Conservation (phyloP, 30 jellyfish, hydroid and myxozoan species). For the Clytia hemisphaerica region DNA sequence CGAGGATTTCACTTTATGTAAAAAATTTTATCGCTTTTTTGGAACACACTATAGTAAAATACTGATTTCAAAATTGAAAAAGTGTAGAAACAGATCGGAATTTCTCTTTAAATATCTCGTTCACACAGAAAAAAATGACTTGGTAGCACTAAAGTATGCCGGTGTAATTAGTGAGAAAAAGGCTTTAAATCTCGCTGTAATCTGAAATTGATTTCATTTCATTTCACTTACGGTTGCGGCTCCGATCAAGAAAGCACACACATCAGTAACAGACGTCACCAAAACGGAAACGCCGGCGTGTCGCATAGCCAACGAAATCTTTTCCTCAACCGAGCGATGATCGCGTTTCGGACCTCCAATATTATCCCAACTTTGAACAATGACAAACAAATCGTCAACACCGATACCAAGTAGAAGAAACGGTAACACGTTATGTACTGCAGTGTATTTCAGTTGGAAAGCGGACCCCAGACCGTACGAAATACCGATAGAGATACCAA, state of each 20-base stretch:
- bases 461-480: slow-evolving; percentile 79
- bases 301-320: slow-evolving; percentile 51
- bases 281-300: slow-evolving; percentile 82
- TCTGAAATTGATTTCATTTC: too few species aligned
- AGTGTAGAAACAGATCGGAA: too few species aligned
- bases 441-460: slow-evolving; percentile 55
- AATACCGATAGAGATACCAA: slow-evolving; percentile 71
- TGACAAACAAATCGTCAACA: slow-evolving; percentile 81
- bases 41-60: too few species aligned
- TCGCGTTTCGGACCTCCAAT: slow-evolving; percentile 24
- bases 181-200: too few species aligned
- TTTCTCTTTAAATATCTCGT: too few species aligned
- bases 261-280: slow-evolving; percentile 80
- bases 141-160: too few species aligned
- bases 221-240: slow-evolving; percentile 72
- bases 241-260: slow-evolving; percentile 73
- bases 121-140: too few species aligned
- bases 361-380: slow-evolving; percentile 63
- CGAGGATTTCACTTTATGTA: too few species aligned
- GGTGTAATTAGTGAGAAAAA: too few species aligned
- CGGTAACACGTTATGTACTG: slow-evolving; percentile 68
- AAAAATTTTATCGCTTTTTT: too few species aligned
- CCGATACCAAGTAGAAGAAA: slow-evolving; percentile 86
- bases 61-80: too few species aligned
- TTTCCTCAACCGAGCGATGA: slow-evolving; percentile 45